Percentiles rank a stretch among this genome's conserved stretches.
Evolutionary conservation across 2,113 vertebrate genomes (phyloP).

Genomic region (Etia nguti): DNA sequence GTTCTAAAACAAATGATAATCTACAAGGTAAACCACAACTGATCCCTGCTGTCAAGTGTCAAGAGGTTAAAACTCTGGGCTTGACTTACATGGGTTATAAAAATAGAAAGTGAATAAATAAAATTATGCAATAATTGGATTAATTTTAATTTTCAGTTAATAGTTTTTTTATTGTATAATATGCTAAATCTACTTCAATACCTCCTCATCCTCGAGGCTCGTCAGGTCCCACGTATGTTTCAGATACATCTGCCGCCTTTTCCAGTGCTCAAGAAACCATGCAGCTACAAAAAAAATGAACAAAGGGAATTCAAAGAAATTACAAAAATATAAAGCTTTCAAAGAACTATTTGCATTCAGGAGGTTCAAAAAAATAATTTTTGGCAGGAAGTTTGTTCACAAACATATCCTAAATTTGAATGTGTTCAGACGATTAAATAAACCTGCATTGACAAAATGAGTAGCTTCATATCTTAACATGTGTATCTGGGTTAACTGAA

Average conservation of each 20-base stretch:
- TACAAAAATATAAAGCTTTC: fast-evolving
- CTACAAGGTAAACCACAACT: not conserved
- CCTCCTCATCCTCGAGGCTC: slow-evolving; percentile 92
- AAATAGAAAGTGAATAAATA: not conserved
- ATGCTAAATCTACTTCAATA: slow-evolving; percentile 30
- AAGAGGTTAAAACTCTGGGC: not conserved
- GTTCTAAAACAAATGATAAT: not conserved
- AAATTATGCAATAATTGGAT: not conserved
- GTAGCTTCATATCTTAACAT: not conserved
- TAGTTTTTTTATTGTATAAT: not conserved
- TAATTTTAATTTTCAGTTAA: not conserved
- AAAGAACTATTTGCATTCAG: not conserved
- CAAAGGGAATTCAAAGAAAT: not conserved
- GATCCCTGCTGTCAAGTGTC: not conserved
- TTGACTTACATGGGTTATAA: not conserved
- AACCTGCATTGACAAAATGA: not conserved
- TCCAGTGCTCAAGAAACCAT: slow-evolving; percentile 97
- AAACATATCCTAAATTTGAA: not conserved
- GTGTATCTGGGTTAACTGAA: not conserved
- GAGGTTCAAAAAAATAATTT: fast-evolving
- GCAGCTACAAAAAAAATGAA: slow-evolving; percentile 74
- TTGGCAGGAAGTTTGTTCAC: not conserved
- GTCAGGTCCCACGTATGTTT: slow-evolving; percentile 93
- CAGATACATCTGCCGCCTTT: slow-evolving; percentile 89
- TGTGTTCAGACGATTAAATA: not conserved